A percentile compares a stretch with the other conserved stretches of the same genome.
Evolutionary conservation across 2,797 vertebrate genomes (phyloP).

Genomic region (Triplophysa bombifrons): DNA sequence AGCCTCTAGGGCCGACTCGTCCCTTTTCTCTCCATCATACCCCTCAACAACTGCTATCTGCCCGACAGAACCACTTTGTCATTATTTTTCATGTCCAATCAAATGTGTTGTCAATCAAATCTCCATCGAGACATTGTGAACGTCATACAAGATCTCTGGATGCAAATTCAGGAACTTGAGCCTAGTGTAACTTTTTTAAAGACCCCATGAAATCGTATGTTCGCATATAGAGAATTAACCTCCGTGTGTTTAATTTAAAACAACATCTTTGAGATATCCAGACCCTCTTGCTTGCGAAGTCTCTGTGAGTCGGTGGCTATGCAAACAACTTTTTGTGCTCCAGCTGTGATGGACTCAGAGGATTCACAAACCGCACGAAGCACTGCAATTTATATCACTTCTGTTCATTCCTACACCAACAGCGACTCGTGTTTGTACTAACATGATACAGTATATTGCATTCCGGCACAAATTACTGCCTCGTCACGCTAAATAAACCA

Average conservation of each 20-base stretch:
- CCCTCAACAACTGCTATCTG: slow-evolving; percentile 17
- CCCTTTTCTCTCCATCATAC: slow-evolving; percentile 30
- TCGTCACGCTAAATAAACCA: slow-evolving; percentile 42
- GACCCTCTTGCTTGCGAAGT: slow-evolving; percentile 66
- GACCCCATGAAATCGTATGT: not conserved
- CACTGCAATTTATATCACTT: not conserved
- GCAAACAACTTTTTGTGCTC: slow-evolving; percentile 61
- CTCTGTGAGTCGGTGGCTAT: slow-evolving; percentile 55
- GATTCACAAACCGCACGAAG: not conserved
- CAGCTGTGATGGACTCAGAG: slow-evolving; percentile 16
- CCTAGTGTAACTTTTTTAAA: not conserved
- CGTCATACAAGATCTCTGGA: slow-evolving; percentile 1
- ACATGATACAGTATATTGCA: slow-evolving; percentile 28
- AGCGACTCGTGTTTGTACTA: slow-evolving; percentile 31
- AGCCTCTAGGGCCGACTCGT: slow-evolving; percentile 6
- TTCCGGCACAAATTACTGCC: slow-evolving; percentile 34
- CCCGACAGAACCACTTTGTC: slow-evolving; percentile 31
- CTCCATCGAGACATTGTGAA: slow-evolving; percentile 19
- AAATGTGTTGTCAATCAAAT: slow-evolving; percentile 45
- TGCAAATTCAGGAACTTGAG: not conserved
- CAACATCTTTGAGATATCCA: slow-evolving; percentile 59
- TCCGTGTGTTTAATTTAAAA: slow-evolving; percentile 66
- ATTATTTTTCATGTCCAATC: slow-evolving; percentile 44
- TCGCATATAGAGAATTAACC: slow-evolving; percentile 8
- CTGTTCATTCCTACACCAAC: slow-evolving; percentile 20